These are phyloP conservation scores for Hemistola chrysoprasaria DNA, from an alignment of 2,888 invertebrate genomes.

Conservation along the genomic window DNA sequence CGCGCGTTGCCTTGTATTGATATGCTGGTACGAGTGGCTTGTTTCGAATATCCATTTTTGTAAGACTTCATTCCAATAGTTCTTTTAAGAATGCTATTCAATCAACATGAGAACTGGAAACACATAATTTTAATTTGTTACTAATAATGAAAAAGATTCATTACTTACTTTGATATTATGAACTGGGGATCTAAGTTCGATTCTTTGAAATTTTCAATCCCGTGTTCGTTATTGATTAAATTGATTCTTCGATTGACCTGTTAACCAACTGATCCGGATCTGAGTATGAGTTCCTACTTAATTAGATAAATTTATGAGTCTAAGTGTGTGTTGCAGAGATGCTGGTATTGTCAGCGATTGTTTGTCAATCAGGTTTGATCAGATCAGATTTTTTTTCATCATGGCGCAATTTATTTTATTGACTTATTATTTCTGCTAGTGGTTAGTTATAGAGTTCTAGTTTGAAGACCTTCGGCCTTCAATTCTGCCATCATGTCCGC, in stretches of 20 bases:
- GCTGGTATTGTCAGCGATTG: too few relatives aligned
- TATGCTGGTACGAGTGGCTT: conserved; percentile 18
- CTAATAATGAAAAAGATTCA: too few relatives aligned
- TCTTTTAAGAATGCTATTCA: conserved; percentile 7
- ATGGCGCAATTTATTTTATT: too few relatives aligned
- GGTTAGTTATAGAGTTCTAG: conserved; percentile 9
- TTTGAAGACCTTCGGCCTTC: conserved; percentile 46
- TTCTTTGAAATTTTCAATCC: not conserved
- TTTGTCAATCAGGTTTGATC: too few relatives aligned
- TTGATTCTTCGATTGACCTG: conserved; percentile 10
- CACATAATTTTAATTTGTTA: too few relatives aligned
- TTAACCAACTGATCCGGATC: not conserved
- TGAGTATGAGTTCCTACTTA: too few relatives aligned
- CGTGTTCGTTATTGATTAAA: conserved; percentile 9
- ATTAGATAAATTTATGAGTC: too few relatives aligned
- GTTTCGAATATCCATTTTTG: conserved; percentile 25
- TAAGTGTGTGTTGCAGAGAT: too few relatives aligned
- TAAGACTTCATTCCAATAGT: conserved; percentile 25
- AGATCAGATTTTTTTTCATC: too few relatives aligned
- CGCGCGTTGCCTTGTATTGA: conserved; percentile 15
- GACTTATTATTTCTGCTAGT: too few relatives aligned
- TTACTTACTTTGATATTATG: not conserved
- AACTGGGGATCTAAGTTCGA: conserved; percentile 6
- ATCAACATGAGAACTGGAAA: not conserved
- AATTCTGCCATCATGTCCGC: conserved; percentile 43